Percentiles rank a stretch among this genome's conserved stretches.
Conservation (phyloP, 2,888 invertebrate species). For the Plebejus melissa region DNA sequence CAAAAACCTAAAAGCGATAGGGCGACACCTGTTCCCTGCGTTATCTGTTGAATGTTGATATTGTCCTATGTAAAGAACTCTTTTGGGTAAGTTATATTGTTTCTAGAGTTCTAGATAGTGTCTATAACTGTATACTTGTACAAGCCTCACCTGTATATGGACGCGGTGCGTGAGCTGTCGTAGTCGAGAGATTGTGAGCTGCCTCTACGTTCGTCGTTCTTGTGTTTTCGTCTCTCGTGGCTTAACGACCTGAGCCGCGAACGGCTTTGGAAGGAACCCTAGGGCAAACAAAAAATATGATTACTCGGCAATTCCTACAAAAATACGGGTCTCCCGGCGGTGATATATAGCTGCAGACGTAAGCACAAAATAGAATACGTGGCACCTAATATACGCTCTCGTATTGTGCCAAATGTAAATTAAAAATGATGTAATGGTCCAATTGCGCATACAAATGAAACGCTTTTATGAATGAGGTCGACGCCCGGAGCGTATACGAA, state of each 20-base stretch:
- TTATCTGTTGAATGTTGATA: not conserved
- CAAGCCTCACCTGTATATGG: conserved; percentile 56
- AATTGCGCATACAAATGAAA: conserved; percentile 17
- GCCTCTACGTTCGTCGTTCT: conserved; percentile 45
- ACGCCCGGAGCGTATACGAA: not conserved
- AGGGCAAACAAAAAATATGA: conserved; percentile 15
- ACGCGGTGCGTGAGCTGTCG: conserved; percentile 47
- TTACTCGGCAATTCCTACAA: not conserved
- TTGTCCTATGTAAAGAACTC: not conserved
- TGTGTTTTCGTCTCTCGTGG: conserved; percentile 46
- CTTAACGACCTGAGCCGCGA: conserved; percentile 60
- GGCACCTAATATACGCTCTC: conserved; percentile 13
- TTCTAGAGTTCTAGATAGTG: not conserved
- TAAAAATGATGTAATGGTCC: conserved; percentile 18
- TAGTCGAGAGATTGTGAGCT: conserved; percentile 56
- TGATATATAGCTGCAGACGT: not conserved
- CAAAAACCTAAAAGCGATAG: conserved; percentile 13
- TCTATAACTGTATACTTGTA: not conserved
- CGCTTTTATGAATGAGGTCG: conserved; percentile 14
- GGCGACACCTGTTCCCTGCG: conserved; percentile 4
- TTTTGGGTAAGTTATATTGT: not conserved
- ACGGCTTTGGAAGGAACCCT: conserved; percentile 53
- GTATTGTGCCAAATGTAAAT: conserved; percentile 15
- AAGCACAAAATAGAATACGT: conserved; percentile 1
- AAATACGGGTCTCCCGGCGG: not conserved